Evolutionary conservation across 2,888 invertebrate species (phyloP).

Genomic region (Chymomyza procnemis): DNA sequence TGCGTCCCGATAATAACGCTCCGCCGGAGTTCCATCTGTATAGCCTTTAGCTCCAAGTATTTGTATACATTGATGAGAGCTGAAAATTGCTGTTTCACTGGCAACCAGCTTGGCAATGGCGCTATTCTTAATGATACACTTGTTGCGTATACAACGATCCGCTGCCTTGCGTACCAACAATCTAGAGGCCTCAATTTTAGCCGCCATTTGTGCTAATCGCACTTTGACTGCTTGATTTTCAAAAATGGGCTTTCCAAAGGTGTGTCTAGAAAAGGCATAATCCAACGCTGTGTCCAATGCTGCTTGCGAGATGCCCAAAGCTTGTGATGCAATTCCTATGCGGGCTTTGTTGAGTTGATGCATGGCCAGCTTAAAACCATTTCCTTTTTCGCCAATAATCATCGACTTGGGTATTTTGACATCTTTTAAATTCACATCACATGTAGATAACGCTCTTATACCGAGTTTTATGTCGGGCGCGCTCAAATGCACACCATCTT

Average conservation of each 20-base stretch:
- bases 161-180: conserved; percentile 86
- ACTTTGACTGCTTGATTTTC: conserved; percentile 82
- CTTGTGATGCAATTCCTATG: conserved; percentile 87
- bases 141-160: conserved; percentile 80
- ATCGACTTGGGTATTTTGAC: conserved; percentile 82
- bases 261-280: conserved; percentile 83
- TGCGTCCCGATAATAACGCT: conserved; percentile 87
- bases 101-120: conserved; percentile 88
- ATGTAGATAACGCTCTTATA: conserved; percentile 86
- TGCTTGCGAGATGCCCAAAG: conserved; percentile 85
- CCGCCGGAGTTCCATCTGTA: conserved; percentile 85
- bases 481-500: conserved; percentile 82
- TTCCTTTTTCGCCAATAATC: conserved; percentile 81
- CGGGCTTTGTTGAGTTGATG: conserved; percentile 84
- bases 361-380: conserved; percentile 85
- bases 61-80: conserved; percentile 86
- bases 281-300: conserved; percentile 86
- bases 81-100: conserved; percentile 84
- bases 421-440: conserved; percentile 84
- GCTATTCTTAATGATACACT: conserved; percentile 82
- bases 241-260: conserved; percentile 84
- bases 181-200: conserved; percentile 83
- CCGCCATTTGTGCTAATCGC: conserved; percentile 84
- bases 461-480: conserved; percentile 86
- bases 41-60: conserved; percentile 87